Percentiles rank a stretch among this genome's conserved stretches.
phyloP scores from a whole-genome alignment of 2,888 invertebrate species.

The Notodonta ziczac region DNA sequence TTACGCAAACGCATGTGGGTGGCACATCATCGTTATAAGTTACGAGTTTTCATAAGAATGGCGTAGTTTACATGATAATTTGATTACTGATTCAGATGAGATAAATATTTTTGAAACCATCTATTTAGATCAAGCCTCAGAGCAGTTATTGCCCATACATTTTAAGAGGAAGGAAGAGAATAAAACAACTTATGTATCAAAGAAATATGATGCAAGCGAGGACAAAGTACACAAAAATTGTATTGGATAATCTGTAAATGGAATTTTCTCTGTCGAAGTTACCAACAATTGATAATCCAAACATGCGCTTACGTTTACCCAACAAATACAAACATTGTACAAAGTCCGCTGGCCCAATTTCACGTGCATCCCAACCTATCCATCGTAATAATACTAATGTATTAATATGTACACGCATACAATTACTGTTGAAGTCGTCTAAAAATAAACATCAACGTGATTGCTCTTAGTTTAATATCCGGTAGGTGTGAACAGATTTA shows the following conservation, averaged over 20 bases:
- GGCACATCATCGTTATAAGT: conserved; percentile 18
- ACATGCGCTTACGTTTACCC: not conserved
- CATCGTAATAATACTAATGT: not conserved
- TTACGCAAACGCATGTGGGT: conserved; percentile 35
- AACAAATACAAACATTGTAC: conserved; percentile 4
- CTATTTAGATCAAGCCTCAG: too few relatives aligned
- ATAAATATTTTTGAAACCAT: not conserved
- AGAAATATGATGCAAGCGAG: not conserved
- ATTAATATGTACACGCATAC: not conserved
- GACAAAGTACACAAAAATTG: not conserved
- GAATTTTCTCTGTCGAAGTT: not conserved
- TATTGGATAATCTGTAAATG: not conserved
- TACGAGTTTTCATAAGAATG: conserved; percentile 26
- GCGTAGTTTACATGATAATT: not conserved
- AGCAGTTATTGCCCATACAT: not conserved
- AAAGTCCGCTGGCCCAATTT: conserved; percentile 2
- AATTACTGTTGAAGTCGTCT: not conserved
- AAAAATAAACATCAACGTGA: conserved; percentile 8
- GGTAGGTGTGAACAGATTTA: conserved; percentile 16
- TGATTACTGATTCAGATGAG: not conserved
- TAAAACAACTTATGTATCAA: not conserved
- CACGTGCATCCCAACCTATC: not conserved
- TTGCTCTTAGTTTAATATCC: conserved; percentile 6
- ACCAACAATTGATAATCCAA: not conserved
- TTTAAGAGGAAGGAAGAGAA: not conserved